A percentile compares a stretch with the other conserved stretches of the same genome.
Evolutionary conservation across 2,888 invertebrate species (phyloP).

Genomic region (Periphyllus acericola): DNA sequence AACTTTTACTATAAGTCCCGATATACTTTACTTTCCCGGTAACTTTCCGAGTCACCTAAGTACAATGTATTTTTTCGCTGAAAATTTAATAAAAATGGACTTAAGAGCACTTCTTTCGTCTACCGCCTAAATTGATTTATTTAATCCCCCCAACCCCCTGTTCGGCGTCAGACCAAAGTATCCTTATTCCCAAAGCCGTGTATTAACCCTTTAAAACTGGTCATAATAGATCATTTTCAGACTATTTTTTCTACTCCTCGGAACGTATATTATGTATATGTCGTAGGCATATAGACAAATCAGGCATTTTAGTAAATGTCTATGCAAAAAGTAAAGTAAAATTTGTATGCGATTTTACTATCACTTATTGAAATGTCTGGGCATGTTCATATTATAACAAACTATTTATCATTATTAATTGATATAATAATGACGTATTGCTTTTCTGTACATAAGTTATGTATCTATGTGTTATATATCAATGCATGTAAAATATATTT

Average conservation of each 20-base stretch:
- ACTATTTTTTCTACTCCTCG: not conserved
- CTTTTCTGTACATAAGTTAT: too few species aligned
- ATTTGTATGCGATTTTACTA: too few species aligned
- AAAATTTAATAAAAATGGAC: constrained; percentile 46
- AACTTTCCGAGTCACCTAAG: not conserved
- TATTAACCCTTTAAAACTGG: not conserved
- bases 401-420: too few species aligned
- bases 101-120: constrained; percentile 6
- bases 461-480: too few species aligned
- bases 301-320: too few species aligned
- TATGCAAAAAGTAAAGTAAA: too few species aligned
- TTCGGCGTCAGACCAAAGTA: not conserved
- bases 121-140: constrained; percentile 23
- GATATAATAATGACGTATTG: too few species aligned
- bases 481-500: too few species aligned
- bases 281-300: too few species aligned
- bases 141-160: not conserved
- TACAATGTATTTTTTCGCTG: not conserved
- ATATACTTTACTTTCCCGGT: constrained; percentile 1
- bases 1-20: constrained; percentile 16
- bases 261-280: too few species aligned
- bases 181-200: not conserved
- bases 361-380: too few species aligned
- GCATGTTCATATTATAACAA: too few species aligned
- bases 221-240: not conserved